Percentiles rank a stretch among this genome's conserved stretches.
phyloP scores from a whole-genome alignment of 2,888 invertebrate genomes.

The Philaethria dido region DNA sequence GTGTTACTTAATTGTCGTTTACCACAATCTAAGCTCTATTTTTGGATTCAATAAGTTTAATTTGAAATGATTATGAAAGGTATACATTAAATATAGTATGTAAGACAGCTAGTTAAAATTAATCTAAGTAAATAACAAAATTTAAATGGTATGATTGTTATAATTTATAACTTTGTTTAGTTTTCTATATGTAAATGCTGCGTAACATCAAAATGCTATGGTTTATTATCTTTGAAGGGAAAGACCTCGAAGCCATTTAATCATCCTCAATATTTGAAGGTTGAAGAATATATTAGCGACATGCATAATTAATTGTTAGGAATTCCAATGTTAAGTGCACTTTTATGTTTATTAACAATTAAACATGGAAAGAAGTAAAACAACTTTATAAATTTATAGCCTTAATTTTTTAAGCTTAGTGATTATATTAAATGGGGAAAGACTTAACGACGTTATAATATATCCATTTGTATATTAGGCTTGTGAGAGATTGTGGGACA shows the following conservation, averaged over 20 bases:
- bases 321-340: conserved; percentile 40
- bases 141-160: conserved; percentile 41
- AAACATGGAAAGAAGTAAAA: conserved; percentile 25
- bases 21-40: conserved; percentile 44
- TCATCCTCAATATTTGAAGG: conserved; percentile 39
- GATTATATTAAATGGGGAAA: neutral
- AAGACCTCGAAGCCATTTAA: conserved; percentile 35
- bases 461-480: neutral
- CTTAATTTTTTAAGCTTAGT: conserved; percentile 17
- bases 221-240: conserved; percentile 21
- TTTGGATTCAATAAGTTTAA: conserved; percentile 39
- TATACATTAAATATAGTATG: conserved; percentile 38
- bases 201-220: neutral
- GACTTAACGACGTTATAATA: neutral
- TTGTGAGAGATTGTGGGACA: no score
- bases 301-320: conserved; percentile 38
- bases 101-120: conserved; percentile 40
- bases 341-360: conserved; percentile 34
- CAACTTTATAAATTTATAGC: conserved; percentile 14
- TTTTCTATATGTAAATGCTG: neutral
- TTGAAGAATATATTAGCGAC: conserved; percentile 35
- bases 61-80: conserved; percentile 33
- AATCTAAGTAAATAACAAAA: conserved; percentile 47
- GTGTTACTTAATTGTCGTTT: conserved; percentile 45
- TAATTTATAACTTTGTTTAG: conserved; percentile 32